Percentiles rank a stretch among this genome's conserved stretches.
These are phyloP conservation scores for Acleris cristana DNA, from an alignment of 2,888 invertebrate species.

Conservation along the genomic window DNA sequence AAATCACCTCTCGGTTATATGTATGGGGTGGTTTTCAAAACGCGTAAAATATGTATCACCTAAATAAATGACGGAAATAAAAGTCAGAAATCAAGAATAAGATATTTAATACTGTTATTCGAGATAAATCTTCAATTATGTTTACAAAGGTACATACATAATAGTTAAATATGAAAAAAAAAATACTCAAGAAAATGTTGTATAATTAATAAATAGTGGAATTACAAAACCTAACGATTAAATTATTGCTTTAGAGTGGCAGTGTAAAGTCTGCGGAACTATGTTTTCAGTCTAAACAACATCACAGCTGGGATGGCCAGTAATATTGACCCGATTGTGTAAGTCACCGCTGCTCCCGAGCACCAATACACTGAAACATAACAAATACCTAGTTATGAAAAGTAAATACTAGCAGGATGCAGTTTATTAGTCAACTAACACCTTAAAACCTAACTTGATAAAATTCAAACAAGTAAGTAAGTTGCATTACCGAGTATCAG, in stretches of 20 bases:
- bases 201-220: constrained; percentile 43
- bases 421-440: too few relatives aligned
- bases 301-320: constrained; percentile 90
- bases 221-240: constrained; percentile 34
- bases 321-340: constrained; percentile 90
- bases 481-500: too few relatives aligned
- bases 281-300: constrained; percentile 79
- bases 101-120: constrained; percentile 66
- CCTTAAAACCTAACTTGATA: too few relatives aligned
- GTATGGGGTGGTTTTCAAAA: too few relatives aligned
- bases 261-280: constrained; percentile 52
- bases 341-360: constrained; percentile 92
- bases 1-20: too few relatives aligned
- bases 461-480: too few relatives aligned
- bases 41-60: background rate
- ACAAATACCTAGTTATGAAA: background rate
- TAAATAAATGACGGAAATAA: constrained; percentile 11
- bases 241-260: constrained; percentile 44
- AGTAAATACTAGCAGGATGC: too few relatives aligned
- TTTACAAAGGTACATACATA: constrained; percentile 36
- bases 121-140: constrained; percentile 52
- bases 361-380: constrained; percentile 92
- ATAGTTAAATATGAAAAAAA: constrained; percentile 43
- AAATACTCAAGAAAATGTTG: constrained; percentile 36
- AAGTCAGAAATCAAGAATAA: constrained; percentile 30